These are phyloP conservation scores for Tachina grossa DNA, from an alignment of 2,888 invertebrate genomes.

Conservation along the genomic window DNA sequence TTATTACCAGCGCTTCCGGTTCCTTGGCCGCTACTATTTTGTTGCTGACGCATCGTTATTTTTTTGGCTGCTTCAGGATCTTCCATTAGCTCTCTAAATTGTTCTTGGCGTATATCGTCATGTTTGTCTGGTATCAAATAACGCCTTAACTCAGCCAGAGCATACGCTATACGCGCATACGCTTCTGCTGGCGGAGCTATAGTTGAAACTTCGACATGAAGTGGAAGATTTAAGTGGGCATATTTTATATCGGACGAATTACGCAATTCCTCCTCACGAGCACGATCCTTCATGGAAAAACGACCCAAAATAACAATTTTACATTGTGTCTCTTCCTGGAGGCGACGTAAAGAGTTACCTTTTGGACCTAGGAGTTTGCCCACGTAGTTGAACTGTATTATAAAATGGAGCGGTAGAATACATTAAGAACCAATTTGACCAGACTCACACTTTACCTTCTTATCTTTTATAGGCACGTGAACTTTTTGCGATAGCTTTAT, in stretches of 20 bases:
- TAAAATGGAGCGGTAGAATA: neutral
- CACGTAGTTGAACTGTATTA: constrained; percentile 93
- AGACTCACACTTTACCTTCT: constrained; percentile 74
- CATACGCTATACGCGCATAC: constrained; percentile 92
- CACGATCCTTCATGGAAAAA: constrained; percentile 96
- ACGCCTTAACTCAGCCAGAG: constrained; percentile 90
- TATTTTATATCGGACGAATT: constrained; percentile 94
- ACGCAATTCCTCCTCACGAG: constrained; percentile 91
- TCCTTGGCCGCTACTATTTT: constrained; percentile 56
- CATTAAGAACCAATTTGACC: neutral
- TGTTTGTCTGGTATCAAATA: constrained; percentile 86
- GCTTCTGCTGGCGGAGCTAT: constrained; percentile 93
- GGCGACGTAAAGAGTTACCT: constrained; percentile 94
- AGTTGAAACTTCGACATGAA: constrained; percentile 94
- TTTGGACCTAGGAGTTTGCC: constrained; percentile 97
- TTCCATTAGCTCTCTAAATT: constrained; percentile 89
- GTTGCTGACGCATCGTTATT: constrained; percentile 79
- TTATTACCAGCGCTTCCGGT: constrained; percentile 67
- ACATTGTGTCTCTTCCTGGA: constrained; percentile 97
- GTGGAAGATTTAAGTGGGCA: constrained; percentile 92
- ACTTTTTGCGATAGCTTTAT: constrained; percentile 81
- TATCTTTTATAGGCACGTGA: constrained; percentile 83
- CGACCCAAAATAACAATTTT: constrained; percentile 97
- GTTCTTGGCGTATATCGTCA: constrained; percentile 92
- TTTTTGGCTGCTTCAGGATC: constrained; percentile 81